Evolutionary conservation across 53 echinoderm and acorn worm species (phyloP), one percentile per base, ranked within the genome.

Genomic region (Mesocentrotus franciscanus): DNA sequence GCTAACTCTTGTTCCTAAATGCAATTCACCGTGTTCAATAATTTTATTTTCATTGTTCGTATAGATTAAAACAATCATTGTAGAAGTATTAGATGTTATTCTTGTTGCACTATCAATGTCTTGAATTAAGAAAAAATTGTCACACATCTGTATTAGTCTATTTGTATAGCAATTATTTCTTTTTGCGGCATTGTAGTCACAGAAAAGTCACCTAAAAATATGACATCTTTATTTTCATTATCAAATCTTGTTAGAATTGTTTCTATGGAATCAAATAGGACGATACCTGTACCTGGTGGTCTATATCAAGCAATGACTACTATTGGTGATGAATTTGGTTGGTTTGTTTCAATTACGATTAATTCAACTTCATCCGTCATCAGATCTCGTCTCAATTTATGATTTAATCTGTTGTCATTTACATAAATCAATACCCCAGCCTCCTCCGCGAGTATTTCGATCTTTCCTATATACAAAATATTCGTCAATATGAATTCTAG

Each of bases 361-460:
- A 89, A 17, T 4, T 57, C 89, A 58, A 89, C 57, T 27, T 89
- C 58, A 89, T 89, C n/a, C 33, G 11, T 89, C 60, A 89, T 89
- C 39, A 89, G 20, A 58, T 89, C 89, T 60, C 8, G 10, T 89
- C 89, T 89, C 8, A 58, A 60, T 89, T 13, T 89, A 89, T 89
- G 89, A 57, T 57, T 60, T 24, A 89, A 30, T 89, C 89, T 57
- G 26, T 42, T 57, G 2, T 60, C 89, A 8, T 85, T 27, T 8
- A 85, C 55, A 85, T 85, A 85, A 5, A 85, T 29, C 17, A 55
- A 35, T 36, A 85, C 85, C 24, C n/a, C n/a, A n/a, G n/a, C 58
- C 89, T 58, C 89, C 79, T 79, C 79, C 36, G 33, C 79, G 79
- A 79, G 79, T 79, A 18, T 79, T 79, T 58, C 89, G 57, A 58